Base-by-base conservation (phyloP, 2,888 invertebrate species). In the Thysanoteuthis rhombus region DNA sequence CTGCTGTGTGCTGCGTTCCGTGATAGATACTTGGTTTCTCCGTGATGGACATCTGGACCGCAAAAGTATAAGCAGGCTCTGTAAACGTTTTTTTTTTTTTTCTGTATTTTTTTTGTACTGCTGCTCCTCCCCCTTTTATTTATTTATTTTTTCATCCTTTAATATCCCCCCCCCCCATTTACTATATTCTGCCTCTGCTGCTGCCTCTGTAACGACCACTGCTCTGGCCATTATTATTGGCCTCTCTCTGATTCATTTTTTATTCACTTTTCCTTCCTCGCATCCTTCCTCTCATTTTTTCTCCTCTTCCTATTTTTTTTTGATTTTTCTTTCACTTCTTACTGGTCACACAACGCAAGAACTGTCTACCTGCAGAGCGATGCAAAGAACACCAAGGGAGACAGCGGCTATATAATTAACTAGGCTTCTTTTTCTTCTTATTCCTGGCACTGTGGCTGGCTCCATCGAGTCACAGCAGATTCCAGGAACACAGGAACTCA, bases 391-490 rank as follows among this genome's bases (percentile, higher is more conserved):
- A 75, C 75, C 75, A 75, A 75, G 16, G 75, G n/a, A 36, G 75
- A 75, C 75, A 75, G 16, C 36, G 75, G n/a, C 10, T n/a, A 75
- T 36, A 75, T 75, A 75, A 75, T 75, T 75, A 75, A 75, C 75
- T 75, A 75, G n/a, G 12, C 19, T n/a, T 75, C 75, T 75, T 75
- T 75, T 75, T n/a, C n/a, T 75, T 75, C 75, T 75, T 75, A n/a
- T 75, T 75, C n/a, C n/a, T n/a, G 75, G 36, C 36, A 75, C 75
- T n/a, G n/a, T 75, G n/a, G 75, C n/a, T 36, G 75, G 75, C 75
- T 75, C 75, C 75, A 75, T 75, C n/a, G 75, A 75, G 75, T 75
- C 75, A 75, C 75, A 75, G 75, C 75, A 75, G 75, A n/a, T 75
- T 75, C n/a, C 75, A 75, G 75, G n/a, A 75, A 75, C 16, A 75